Evolutionary conservation across 2,113 vertebrate species (phyloP).

Genomic region (Trematocara nigrifrons): DNA sequence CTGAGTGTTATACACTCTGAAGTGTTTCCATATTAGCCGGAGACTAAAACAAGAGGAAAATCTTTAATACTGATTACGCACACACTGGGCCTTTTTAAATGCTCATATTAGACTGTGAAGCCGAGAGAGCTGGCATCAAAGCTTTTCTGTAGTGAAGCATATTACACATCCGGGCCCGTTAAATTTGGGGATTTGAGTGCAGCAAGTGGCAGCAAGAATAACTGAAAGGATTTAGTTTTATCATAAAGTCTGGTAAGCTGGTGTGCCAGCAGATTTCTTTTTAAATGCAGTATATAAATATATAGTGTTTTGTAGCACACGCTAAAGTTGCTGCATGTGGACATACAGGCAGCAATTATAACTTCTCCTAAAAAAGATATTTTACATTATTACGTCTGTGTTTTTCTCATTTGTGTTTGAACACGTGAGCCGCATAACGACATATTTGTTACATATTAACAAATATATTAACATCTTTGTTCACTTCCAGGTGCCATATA

Average conservation of each 20-base stretch:
- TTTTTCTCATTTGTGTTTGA: not conserved
- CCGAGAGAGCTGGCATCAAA: slow-evolving; percentile 17
- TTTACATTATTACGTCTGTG: fast-evolving
- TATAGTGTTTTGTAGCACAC: not conserved
- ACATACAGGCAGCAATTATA: not conserved
- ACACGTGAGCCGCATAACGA: not conserved
- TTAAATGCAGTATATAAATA: not conserved
- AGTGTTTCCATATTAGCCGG: slow-evolving; percentile 44
- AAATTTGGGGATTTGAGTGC: not conserved
- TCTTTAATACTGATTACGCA: slow-evolving; percentile 13
- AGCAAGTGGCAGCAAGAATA: not conserved
- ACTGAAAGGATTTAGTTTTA: not conserved
- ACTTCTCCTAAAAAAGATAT: not conserved
- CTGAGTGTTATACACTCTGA: not conserved
- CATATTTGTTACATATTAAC: not conserved
- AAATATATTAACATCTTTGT: not conserved
- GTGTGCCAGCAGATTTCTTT: not conserved
- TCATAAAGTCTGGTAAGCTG: not conserved
- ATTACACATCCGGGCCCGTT: slow-evolving; percentile 7
- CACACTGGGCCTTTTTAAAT: slow-evolving; percentile 29
- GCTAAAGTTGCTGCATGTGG: not conserved
- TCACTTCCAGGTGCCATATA: not conserved
- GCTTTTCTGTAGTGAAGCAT: not conserved
- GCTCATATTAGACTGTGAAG: not conserved
- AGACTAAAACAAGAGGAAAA: not conserved